Evolutionary conservation across 2,888 invertebrate genomes (phyloP).

Genomic region (Mesorhabditis spiculigera): DNA sequence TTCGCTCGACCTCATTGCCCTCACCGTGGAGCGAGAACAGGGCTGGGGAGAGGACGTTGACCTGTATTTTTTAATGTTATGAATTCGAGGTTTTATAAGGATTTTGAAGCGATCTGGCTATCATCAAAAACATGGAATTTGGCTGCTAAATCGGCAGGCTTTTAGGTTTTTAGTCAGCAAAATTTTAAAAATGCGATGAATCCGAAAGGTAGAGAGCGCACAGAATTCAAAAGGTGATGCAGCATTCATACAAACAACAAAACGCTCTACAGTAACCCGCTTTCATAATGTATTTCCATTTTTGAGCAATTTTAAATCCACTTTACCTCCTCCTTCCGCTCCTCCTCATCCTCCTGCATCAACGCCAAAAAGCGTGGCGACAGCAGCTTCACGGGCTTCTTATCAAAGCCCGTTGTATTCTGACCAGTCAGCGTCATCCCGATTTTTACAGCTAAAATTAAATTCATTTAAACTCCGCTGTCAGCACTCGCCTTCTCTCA

Average conservation of each 20-base stretch:
- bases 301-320: not conserved
- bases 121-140: too few relatives aligned
- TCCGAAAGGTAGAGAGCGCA: too few relatives aligned
- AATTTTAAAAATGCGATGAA: too few relatives aligned
- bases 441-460: conserved; percentile 25
- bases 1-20: conserved; percentile 1
- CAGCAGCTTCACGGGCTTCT: conserved; percentile 26
- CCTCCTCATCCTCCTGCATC: conserved; percentile 39
- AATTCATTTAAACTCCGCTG: not conserved
- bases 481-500: conserved; percentile 12
- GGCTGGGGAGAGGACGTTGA: conserved; percentile 6
- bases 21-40: conserved; percentile 1
- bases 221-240: too few relatives aligned
- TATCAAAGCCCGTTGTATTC: conserved; percentile 23
- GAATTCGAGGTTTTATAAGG: not conserved
- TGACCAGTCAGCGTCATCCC: conserved; percentile 23
- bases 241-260: too few relatives aligned
- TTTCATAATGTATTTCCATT: too few relatives aligned
- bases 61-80: not conserved
- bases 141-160: too few relatives aligned
- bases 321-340: conserved; percentile 23
- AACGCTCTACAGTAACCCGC: too few relatives aligned
- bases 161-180: too few relatives aligned
- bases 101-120: not conserved
- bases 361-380: conserved; percentile 45